Conservation (phyloP, 2,888 invertebrate genomes). For the Boloria selene region DNA sequence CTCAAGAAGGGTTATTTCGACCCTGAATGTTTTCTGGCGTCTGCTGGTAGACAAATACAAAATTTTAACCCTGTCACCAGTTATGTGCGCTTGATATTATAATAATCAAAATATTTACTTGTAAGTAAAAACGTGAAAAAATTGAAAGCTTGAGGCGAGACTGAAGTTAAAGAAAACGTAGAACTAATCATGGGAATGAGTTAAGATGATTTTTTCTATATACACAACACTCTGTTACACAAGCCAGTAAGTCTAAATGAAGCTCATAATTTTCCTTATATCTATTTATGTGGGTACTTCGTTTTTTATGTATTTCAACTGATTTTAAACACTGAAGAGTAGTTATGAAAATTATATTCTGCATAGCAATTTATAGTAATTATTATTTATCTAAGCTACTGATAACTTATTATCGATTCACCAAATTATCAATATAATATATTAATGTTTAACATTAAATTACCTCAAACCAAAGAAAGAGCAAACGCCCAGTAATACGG, state of each 20-base stretch:
- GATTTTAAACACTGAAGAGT: neutral
- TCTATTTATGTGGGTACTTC: conserved; percentile 68
- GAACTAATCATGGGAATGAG: conserved; percentile 49
- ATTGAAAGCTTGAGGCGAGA: conserved; percentile 28
- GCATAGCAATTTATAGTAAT: too few species aligned
- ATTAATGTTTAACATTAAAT: too few species aligned
- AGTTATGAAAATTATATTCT: neutral
- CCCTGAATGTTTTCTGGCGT: conserved; percentile 45
- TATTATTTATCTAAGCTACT: too few species aligned
- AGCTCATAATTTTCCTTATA: conserved; percentile 81
- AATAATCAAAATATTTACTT: conserved; percentile 27
- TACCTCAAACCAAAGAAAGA: too few species aligned
- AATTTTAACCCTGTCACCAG: conserved; percentile 77
- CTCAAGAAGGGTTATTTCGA: conserved; percentile 26
- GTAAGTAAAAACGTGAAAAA: conserved; percentile 18
- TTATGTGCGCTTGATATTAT: conserved; percentile 70
- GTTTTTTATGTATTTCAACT: conserved; percentile 33
- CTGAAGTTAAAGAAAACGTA: conserved; percentile 20
- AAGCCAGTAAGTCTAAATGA: conserved; percentile 80
- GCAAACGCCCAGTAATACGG: too few species aligned
- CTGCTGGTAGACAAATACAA: conserved; percentile 73
- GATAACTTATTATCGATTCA: too few species aligned
- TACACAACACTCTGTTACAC: conserved; percentile 71
- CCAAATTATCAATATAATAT: too few species aligned
- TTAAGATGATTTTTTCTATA: conserved; percentile 53